A percentile compares a stretch with the other conserved stretches of the same genome.
These are phyloP conservation scores for Tetragnatha montana DNA, from an alignment of 2,888 invertebrate species.

Conservation along the genomic window DNA sequence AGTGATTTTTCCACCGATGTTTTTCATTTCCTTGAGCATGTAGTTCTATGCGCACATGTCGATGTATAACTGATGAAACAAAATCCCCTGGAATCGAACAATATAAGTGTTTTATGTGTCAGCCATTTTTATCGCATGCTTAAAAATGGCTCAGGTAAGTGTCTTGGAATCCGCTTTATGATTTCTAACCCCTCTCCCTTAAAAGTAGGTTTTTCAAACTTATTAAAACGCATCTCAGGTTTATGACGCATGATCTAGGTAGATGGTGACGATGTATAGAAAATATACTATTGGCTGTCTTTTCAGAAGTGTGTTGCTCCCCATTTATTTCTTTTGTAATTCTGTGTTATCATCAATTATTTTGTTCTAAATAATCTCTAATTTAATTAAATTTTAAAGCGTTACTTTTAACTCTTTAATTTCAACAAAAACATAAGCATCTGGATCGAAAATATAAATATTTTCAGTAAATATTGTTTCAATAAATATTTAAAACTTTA, in stretches of 20 bases:
- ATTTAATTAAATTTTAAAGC: too few species aligned
- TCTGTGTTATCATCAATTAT: too few species aligned
- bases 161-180: not conserved
- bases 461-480: too few species aligned
- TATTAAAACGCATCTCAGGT: not conserved
- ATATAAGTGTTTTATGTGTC: not conserved
- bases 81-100: constrained; percentile 34
- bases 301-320: not conserved
- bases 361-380: too few species aligned
- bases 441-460: too few species aligned
- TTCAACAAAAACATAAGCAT: too few species aligned
- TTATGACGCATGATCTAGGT: constrained; percentile 47
- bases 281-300: constrained; percentile 43
- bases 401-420: too few species aligned
- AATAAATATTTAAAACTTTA: too few species aligned
- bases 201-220: constrained; percentile 4
- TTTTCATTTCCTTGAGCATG: constrained; percentile 33
- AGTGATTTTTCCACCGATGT: constrained; percentile 38
- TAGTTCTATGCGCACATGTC: constrained; percentile 9
- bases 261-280: constrained; percentile 7
- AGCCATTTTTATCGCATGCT: constrained; percentile 36
- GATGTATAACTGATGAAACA: not conserved
- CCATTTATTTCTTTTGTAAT: not conserved
- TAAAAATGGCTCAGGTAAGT: constrained; percentile 52
- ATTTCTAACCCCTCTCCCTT: not conserved